Base-by-base conservation (phyloP, 2,797 vertebrate species). In the Danionella dracula region DNA sequence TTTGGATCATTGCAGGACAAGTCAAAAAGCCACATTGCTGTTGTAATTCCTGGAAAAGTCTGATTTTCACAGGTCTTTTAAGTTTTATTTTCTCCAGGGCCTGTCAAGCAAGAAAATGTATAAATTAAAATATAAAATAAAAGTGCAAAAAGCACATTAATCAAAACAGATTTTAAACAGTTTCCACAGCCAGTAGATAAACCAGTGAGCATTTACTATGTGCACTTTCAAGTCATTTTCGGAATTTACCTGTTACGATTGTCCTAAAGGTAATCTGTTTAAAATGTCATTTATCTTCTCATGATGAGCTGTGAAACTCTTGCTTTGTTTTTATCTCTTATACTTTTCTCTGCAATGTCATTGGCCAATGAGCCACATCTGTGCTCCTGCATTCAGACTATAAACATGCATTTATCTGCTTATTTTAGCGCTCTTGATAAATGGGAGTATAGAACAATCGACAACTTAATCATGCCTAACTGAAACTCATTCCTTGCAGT, bases 271-370 rank as follows among this genome's bases (percentile, higher is more conserved):
- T 37, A 19, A 66, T 17, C 6, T 29, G 31, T n/a, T 44, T 16
- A 40, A 40, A 49, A 16, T 46, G n/a, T 63, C 1, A 11, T 66
- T 66, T 56, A 55, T 66, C 42, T 45, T 55, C 20, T 37, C 40
- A 37, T 15, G 8, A 23, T 45, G 11, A 54, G 13, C 37, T 66
- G 8, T 55, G 20, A 55, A 34, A 34, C 45, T 29, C 27, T 34
- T n/a, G 17, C 42, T 8, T 65, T 38, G 12, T 2, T 48, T 61
- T 59, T 23, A 15, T 21, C 17, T 45, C 41, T n/a, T n/a, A n/a
- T n/a, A n/a, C n/a, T n/a, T n/a, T n/a, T 20, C 27, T 15, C 15
- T 57, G 38, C 31, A 27, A 60, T 46, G 12, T 46, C 31, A 45
- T 45, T 29, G 38, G 15, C 29, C 31, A 27, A 8, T 59, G 20